Base-by-base conservation (phyloP, 1,140 invertebrate species). In the Onthophagus taurus region DNA sequence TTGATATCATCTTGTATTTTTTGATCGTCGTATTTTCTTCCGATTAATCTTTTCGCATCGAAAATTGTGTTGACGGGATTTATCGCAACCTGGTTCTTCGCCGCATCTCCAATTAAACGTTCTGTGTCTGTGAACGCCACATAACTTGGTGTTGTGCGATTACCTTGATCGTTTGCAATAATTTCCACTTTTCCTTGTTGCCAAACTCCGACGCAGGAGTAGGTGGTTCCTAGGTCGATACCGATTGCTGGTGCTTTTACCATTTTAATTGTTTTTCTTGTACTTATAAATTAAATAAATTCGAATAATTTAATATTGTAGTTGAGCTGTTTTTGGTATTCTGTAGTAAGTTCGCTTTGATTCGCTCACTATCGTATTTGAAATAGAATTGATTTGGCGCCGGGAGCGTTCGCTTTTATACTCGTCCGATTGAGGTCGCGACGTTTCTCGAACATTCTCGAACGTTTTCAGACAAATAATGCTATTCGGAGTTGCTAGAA, bases 121-220 rank as follows among this genome's bases (percentile, higher is more conserved):
- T 90, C 86, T 0, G 78, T 81, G 47, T 89, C 85, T 1, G 81
- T 87, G 64, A 90, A 83, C 1, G 87, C 89, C 26, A 95, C 89
- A 67, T 92, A 94, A 43, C 82, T 85, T 6, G 89, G 89, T 26
- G 89, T 93, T 18, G 89, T 94, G 31, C 89, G 69, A 68, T 94
- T 94, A 14, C 90, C 91, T 70, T 92, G 89, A 63, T 94, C 90
- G 62, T 95, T 94, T 56, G 89, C 89, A 55, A 94, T 92, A 57
- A 93, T 92, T 66, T 92, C 89, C 30, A 93, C 82, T 67, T 89
- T 90, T 35, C 85, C 89, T 59, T 91, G 75, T 53, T 85, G 80
- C 69, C 77, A 88, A 2, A 87, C 83, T 31, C 81, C 85, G 6
- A 89, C 84, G 51, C 85, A 87, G 26, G 82, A 85, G 61, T 85